phyloP scores from a whole-genome alignment of 2,113 vertebrate species.

The Alexandromys fortis region DNA sequence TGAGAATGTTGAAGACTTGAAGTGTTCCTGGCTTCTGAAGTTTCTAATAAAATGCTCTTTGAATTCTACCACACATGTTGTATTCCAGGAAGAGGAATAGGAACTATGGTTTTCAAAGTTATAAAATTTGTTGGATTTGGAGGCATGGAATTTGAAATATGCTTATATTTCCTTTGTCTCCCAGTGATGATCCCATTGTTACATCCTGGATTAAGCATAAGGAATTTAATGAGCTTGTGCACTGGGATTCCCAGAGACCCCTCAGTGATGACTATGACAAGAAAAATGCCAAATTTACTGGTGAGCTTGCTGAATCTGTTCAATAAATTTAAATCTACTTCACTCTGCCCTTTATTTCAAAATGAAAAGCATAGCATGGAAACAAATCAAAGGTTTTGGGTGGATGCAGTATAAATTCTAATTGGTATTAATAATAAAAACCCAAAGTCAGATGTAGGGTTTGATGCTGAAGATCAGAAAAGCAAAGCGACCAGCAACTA shows the following conservation, averaged over 20 bases:
- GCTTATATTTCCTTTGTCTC: background rate
- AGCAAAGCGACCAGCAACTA: no score
- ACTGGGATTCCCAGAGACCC: conserved; percentile 79
- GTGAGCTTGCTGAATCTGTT: conserved; percentile 49
- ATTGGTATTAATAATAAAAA: no score
- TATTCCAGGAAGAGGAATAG: background rate
- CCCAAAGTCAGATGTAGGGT: no score
- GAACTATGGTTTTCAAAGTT: background rate
- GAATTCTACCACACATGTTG: background rate
- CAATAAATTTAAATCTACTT: background rate
- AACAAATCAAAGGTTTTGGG: background rate
- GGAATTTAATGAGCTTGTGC: conserved; percentile 79
- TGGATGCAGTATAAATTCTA: no score
- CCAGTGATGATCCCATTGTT: conserved; percentile 76
- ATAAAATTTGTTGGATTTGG: background rate
- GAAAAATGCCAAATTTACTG: background rate
- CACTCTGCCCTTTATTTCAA: background rate
- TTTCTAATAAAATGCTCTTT: background rate
- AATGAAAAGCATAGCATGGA: background rate
- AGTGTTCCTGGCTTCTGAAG: background rate
- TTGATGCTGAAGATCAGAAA: no score
- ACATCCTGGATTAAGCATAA: conserved; percentile 71
- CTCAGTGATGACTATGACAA: conserved; percentile 83
- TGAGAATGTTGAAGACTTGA: background rate
- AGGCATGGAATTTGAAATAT: background rate